phyloP scores from a whole-genome alignment of 2,797 vertebrate species.

The Amphiprion clarkii region DNA sequence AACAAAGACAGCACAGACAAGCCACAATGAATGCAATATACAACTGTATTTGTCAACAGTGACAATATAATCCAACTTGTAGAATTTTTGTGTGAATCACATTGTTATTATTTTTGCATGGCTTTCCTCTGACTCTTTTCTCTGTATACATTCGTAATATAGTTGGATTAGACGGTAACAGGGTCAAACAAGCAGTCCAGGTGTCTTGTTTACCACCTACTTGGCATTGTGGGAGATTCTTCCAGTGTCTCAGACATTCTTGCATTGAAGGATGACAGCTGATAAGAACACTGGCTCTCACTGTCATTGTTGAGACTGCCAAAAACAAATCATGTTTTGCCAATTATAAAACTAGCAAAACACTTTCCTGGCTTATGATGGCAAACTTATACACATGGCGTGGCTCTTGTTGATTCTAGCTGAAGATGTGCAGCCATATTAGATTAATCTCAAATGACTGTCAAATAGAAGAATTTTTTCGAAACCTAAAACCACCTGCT shows the following conservation, averaged over 20 bases:
- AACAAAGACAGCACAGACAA: not conserved
- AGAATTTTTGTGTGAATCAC: no score
- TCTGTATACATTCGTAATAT: not conserved
- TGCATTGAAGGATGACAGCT: not conserved
- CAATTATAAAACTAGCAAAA: not conserved
- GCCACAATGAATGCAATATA: not conserved
- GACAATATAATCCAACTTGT: not conserved
- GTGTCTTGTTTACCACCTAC: slow-evolving; percentile 34
- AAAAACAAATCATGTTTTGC: not conserved
- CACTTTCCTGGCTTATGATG: not conserved
- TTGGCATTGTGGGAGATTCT: not conserved
- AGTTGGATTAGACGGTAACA: slow-evolving; percentile 31
- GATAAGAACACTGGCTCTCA: not conserved
- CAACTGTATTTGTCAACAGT: not conserved
- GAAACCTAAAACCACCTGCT: not conserved
- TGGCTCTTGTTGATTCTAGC: not conserved
- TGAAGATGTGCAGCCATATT: not conserved
- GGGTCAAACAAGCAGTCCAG: slow-evolving; percentile 18
- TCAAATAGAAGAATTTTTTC: not conserved
- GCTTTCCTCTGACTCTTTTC: not conserved
- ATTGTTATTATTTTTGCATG: not conserved
- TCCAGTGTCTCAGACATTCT: not conserved
- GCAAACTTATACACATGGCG: not conserved
- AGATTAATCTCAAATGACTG: not conserved
- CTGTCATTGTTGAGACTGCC: not conserved